Conservation (phyloP, 2,113 vertebrate species). For the Myotis davidii region DNA sequence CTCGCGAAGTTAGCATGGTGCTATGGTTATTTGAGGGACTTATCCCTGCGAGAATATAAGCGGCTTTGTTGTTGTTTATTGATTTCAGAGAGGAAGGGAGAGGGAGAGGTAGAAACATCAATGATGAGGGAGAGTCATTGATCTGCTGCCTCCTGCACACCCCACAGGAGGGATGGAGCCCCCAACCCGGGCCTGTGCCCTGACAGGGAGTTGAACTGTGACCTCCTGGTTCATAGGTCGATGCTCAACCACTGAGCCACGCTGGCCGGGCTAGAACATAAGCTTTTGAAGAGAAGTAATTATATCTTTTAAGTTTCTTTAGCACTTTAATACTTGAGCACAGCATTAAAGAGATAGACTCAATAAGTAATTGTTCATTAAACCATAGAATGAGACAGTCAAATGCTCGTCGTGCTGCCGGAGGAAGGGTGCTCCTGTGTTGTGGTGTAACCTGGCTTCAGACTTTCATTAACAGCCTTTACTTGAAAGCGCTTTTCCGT, state of each 20-base stretch:
- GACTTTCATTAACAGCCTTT: background rate
- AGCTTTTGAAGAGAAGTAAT: background rate
- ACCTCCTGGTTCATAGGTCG: no score
- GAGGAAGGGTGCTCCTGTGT: background rate
- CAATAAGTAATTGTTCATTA: background rate
- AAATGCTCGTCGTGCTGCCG: no score
- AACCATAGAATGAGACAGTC: background rate
- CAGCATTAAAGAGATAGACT: background rate
- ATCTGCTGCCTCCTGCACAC: no score
- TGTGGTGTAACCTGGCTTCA: background rate
- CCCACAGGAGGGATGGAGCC: no score
- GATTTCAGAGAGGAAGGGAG: no score
- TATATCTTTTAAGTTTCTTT: background rate
- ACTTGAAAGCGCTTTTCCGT: constrained; percentile 1
- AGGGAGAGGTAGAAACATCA: no score
- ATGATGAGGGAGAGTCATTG: no score
- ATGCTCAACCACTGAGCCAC: no score
- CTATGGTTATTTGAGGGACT: background rate
- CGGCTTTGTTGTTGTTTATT: no score
- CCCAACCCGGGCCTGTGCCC: no score
- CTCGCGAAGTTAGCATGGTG: background rate
- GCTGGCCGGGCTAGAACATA: background rate
- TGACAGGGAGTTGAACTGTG: no score
- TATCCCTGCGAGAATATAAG: background rate
- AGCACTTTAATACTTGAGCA: no score